Conservation (phyloP, 2,113 vertebrate genomes). For the Genyomyrus donnyi region DNA sequence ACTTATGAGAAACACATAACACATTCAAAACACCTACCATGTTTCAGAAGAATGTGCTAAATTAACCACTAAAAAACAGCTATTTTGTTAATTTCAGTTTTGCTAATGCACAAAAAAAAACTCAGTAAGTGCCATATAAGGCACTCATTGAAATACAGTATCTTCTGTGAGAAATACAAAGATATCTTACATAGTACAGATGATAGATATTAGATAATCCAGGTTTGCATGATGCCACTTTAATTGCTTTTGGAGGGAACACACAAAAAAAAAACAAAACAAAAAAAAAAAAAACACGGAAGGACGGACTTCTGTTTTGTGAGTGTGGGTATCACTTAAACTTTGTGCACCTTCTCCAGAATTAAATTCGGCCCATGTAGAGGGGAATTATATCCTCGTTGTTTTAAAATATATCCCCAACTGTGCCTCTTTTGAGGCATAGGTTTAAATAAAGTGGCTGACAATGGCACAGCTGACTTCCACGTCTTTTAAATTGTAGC, state of each 20-base stretch:
- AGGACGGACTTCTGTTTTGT: neutral
- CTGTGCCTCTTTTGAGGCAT: constrained; percentile 69
- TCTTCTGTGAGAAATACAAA: neutral
- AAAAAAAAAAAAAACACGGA: neutral
- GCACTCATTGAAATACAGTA: neutral
- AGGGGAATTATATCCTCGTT: constrained; percentile 62
- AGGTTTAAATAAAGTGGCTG: constrained; percentile 77
- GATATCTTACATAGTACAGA: neutral
- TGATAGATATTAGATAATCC: neutral
- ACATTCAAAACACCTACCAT: constrained; percentile 5
- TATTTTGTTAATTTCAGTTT: neutral
- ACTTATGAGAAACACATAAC: neutral
- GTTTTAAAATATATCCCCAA: constrained; percentile 76
- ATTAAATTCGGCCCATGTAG: constrained; percentile 51
- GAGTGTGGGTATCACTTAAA: constrained; percentile 38
- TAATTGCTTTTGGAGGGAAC: neutral
- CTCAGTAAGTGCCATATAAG: neutral
- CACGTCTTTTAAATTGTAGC: constrained; percentile 86
- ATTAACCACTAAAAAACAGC: neutral
- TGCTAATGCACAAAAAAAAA: neutral
- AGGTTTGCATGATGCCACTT: neutral
- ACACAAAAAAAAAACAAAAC: neutral
- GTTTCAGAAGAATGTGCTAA: neutral
- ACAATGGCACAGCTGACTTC: constrained; percentile 78
- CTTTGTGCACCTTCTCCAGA: constrained; percentile 30